These are phyloP conservation scores for Peromyscus maniculatus DNA, from an alignment of 2,113 vertebrate genomes.

Conservation along the genomic window DNA sequence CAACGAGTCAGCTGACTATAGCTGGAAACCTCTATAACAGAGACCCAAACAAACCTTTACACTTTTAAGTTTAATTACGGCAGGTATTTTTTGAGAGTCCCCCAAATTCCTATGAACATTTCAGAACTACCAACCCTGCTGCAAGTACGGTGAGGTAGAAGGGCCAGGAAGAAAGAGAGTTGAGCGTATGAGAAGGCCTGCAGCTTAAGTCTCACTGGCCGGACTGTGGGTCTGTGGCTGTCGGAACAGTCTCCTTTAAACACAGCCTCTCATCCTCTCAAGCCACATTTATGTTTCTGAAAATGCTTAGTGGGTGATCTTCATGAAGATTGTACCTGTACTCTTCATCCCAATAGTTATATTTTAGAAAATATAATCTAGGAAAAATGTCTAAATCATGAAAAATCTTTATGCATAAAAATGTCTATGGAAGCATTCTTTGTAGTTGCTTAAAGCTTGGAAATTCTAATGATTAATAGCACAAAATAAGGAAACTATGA, in stretches of 20 bases:
- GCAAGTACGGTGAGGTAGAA: background rate
- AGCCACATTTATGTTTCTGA: background rate
- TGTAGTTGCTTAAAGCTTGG: background rate
- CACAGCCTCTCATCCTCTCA: background rate
- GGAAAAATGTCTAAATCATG: background rate
- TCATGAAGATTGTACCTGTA: background rate
- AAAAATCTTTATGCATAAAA: background rate
- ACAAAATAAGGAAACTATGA: background rate
- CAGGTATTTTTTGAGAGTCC: background rate
- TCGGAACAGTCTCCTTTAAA: background rate
- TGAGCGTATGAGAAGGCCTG: too few relatives aligned
- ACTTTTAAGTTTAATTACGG: background rate
- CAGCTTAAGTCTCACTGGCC: background rate
- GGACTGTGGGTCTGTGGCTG: background rate
- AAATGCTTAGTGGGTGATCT: background rate
- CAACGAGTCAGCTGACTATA: background rate
- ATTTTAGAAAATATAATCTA: background rate
- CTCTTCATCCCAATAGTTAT: background rate
- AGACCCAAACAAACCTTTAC: background rate
- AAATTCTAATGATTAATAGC: background rate
- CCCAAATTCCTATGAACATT: background rate
- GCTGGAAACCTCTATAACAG: background rate
- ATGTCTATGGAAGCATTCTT: background rate
- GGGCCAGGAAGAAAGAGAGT: background rate
- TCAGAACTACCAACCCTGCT: background rate